Percentiles rank a stretch among this genome's conserved stretches.
Conservation (phyloP, 2,888 invertebrate species). For the Heteropelma amictum region DNA sequence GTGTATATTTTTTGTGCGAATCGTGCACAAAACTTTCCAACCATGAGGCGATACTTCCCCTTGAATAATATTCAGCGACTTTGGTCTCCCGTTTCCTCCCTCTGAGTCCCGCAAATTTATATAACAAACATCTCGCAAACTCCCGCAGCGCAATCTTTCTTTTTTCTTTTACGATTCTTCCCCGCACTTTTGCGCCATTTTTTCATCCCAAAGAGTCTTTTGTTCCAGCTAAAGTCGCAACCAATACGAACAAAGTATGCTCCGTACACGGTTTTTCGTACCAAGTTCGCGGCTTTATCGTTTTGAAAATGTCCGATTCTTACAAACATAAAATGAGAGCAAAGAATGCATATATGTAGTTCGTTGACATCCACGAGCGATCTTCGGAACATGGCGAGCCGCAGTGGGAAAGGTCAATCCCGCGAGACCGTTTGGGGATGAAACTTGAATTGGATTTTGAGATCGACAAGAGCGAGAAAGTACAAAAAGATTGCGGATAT, state of each 20-base stretch:
- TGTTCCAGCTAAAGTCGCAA: too few relatives aligned
- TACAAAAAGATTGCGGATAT: conserved; percentile 6
- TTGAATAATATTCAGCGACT: conserved; percentile 53
- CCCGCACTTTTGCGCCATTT: too few relatives aligned
- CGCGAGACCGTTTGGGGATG: conserved; percentile 56
- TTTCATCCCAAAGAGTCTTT: conserved; percentile 59
- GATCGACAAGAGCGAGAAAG: conserved; percentile 32
- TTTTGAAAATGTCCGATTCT: too few relatives aligned
- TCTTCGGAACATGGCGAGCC: conserved; percentile 45
- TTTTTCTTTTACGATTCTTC: conserved; percentile 64
- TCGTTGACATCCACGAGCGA: too few relatives aligned
- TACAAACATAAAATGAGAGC: too few relatives aligned
- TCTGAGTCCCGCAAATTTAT: conserved; percentile 27
- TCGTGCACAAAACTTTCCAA: conserved; percentile 38
- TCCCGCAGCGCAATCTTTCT: conserved; percentile 37
- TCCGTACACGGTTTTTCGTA: conserved; percentile 57
- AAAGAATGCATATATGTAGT: too few relatives aligned
- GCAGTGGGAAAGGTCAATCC: conserved; percentile 15
- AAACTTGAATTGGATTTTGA: conserved; percentile 64
- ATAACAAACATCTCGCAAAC: not conserved
- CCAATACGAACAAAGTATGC: too few relatives aligned
- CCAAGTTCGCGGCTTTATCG: conserved; percentile 64
- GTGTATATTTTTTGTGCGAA: conserved; percentile 3
- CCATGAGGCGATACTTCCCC: conserved; percentile 29
- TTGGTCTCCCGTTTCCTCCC: conserved; percentile 22